Evolutionary conservation across 2,888 invertebrate species (phyloP).

Genomic region (Rhyacophila evoluta): DNA sequence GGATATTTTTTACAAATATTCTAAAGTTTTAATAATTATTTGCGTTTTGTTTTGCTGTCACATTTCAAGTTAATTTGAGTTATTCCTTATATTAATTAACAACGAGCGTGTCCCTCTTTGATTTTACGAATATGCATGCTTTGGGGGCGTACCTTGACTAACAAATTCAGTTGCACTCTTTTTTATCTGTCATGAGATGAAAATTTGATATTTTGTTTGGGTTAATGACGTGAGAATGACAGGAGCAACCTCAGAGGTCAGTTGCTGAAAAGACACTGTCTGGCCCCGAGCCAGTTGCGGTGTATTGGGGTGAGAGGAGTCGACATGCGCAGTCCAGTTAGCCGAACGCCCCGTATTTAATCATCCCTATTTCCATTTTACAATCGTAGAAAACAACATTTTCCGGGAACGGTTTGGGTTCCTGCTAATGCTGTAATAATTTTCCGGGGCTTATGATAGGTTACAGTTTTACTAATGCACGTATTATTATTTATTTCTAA

Average conservation of each 20-base stretch:
- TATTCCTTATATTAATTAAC: not conserved
- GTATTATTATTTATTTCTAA: not conserved
- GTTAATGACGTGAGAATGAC: not conserved
- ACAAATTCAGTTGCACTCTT: not conserved
- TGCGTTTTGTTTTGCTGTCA: not conserved
- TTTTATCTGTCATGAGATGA: constrained; percentile 2
- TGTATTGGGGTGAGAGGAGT: not conserved
- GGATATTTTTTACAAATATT: not conserved
- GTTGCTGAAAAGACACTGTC: constrained; percentile 45
- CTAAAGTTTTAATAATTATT: not conserved
- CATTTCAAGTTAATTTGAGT: not conserved
- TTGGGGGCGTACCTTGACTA: not conserved
- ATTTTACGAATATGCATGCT: not conserved
- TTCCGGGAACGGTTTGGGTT: not conserved
- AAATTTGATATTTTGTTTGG: constrained; percentile 35
- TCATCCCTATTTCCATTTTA: constrained; percentile 16
- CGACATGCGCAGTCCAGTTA: not conserved
- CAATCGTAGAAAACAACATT: constrained; percentile 19
- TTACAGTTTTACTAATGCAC: not conserved
- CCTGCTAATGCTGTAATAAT: not conserved
- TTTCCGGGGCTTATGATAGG: not conserved
- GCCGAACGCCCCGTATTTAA: constrained; percentile 15
- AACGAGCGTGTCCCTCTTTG: not conserved
- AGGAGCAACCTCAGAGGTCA: constrained; percentile 42
- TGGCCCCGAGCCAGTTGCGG: constrained; percentile 42